A percentile compares a stretch with the other conserved stretches of the same genome.
Conservation (phyloP, 1,140 invertebrate species). For the Idris sp. region DNA sequence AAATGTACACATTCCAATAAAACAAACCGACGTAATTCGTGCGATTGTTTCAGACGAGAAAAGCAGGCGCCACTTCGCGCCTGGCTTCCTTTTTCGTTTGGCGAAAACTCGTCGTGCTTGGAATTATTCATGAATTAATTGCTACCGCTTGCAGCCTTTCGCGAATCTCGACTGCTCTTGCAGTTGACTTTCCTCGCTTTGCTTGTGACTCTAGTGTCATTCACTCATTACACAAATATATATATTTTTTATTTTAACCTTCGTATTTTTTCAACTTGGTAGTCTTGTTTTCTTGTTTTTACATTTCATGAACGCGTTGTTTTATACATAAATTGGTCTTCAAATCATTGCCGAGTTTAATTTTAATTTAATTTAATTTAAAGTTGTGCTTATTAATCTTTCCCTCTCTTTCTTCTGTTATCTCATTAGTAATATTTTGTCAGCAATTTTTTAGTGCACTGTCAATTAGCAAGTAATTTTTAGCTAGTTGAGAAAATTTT, state of each 20-base stretch:
- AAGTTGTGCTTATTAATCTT: conserved; percentile 10
- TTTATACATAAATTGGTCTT: conserved; percentile 40
- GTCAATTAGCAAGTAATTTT: conserved; percentile 14
- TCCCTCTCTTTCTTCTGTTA: too few relatives aligned
- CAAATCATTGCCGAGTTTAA: conserved; percentile 17
- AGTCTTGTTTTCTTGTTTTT: too few relatives aligned
- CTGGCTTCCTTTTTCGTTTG: conserved; percentile 50
- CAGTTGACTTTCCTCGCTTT: conserved; percentile 48
- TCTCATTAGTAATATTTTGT: conserved; percentile 8
- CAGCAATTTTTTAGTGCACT: conserved; percentile 2
- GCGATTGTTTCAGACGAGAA: conserved; percentile 40
- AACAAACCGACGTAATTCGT: conserved; percentile 37
- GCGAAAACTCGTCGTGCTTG: conserved; percentile 47
- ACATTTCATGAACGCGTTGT: conserved; percentile 29
- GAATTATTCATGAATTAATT: conserved; percentile 56
- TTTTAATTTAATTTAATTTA: too few relatives aligned
- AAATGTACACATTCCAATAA: conserved; percentile 37
- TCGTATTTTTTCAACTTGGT: conserved; percentile 22
- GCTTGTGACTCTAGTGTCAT: conserved; percentile 43
- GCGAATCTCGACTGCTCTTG: conserved; percentile 50
- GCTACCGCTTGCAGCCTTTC: conserved; percentile 42
- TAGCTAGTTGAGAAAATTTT: too few relatives aligned
- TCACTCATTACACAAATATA: conserved; percentile 43
- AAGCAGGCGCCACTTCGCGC: conserved; percentile 44
- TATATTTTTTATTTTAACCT: conserved; percentile 19